A percentile compares a stretch with the other conserved stretches of the same genome.
phyloP scores from a whole-genome alignment of 1,140 invertebrate genomes.

The Sogatella furcifera region DNA sequence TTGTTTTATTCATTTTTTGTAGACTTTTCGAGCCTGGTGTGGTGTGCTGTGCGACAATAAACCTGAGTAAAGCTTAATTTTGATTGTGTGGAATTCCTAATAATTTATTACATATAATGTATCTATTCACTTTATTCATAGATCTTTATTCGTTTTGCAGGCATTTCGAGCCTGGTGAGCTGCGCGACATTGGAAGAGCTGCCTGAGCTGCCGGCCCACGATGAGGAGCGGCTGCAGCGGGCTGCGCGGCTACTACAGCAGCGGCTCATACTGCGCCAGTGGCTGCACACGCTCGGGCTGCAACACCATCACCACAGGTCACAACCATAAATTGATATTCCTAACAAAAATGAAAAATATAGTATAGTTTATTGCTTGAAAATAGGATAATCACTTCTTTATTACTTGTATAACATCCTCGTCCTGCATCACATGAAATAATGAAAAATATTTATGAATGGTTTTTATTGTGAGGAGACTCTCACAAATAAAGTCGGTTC shows the following conservation, averaged over 20 bases:
- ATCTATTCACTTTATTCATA: too few species aligned
- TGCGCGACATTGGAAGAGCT: slow-evolving; percentile 55
- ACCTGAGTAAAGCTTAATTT: too few species aligned
- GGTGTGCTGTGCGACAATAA: too few species aligned
- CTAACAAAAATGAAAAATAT: too few species aligned
- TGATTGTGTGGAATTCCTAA: too few species aligned
- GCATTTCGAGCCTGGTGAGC: slow-evolving; percentile 67
- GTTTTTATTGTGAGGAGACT: too few species aligned
- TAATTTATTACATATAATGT: too few species aligned
- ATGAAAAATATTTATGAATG: too few species aligned
- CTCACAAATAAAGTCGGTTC: too few species aligned
- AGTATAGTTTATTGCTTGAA: neutral
- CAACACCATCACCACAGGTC: slow-evolving; percentile 65
- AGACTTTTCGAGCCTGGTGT: too few species aligned
- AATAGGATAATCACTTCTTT: slow-evolving; percentile 62
- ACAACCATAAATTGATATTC: neutral
- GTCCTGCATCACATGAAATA: slow-evolving; percentile 90
- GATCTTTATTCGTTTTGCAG: slow-evolving; percentile 39
- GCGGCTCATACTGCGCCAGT: slow-evolving; percentile 65
- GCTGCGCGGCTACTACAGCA: slow-evolving; percentile 66
- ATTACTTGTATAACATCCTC: slow-evolving; percentile 98
- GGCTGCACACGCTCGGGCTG: slow-evolving; percentile 60
- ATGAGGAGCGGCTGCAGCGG: slow-evolving; percentile 64
- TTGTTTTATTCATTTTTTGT: too few species aligned
- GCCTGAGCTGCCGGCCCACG: slow-evolving; percentile 63